Conservation (phyloP, 2,113 vertebrate species). For the Trachemys scripta region DNA sequence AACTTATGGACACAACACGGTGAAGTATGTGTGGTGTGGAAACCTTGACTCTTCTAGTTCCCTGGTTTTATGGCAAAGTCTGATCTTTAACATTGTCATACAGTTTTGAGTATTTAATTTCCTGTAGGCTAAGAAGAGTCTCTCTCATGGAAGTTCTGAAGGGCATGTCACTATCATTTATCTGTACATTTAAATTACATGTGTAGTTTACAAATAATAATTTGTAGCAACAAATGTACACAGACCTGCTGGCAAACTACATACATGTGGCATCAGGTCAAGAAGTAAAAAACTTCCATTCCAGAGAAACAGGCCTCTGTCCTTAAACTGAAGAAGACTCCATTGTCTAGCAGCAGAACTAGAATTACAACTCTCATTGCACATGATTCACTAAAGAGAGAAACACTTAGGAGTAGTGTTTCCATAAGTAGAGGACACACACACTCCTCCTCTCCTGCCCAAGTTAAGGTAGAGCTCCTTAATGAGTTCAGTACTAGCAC, state of each 20-base stretch:
- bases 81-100: background rate
- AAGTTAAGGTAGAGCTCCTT: background rate
- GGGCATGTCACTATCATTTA: background rate
- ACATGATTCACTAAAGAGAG: background rate
- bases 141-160: background rate
- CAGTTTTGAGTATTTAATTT: background rate
- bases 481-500: background rate
- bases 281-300: slow-evolving; percentile 29
- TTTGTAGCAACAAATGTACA: background rate
- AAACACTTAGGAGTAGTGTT: background rate
- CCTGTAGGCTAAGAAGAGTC: background rate
- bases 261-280: background rate
- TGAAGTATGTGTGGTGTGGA: background rate
- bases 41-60: background rate
- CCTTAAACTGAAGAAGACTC: background rate
- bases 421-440: background rate
- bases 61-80: background rate
- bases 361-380: background rate
- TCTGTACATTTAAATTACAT: background rate
- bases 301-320: background rate
- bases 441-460: background rate
- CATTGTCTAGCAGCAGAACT: background rate
- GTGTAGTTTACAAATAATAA: background rate
- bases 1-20: background rate
- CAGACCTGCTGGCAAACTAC: background rate